Percentiles rank a stretch among this genome's conserved stretches.
Evolutionary conservation across 2,797 vertebrate species (phyloP).

Genomic region (Sebastes melanostomus): DNA sequence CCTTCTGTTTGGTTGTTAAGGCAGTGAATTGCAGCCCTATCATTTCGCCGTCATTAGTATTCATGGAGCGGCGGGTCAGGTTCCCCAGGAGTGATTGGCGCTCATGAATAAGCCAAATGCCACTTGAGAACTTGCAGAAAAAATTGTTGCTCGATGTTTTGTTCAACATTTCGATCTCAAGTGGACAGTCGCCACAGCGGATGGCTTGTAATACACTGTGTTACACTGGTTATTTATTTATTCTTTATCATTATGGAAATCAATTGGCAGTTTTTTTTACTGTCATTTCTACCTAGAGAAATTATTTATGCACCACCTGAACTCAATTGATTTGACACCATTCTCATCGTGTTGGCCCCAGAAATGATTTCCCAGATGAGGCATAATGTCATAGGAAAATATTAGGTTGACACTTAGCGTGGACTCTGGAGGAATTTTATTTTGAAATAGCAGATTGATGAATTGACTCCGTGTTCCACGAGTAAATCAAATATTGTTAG

Average conservation of each 20-base stretch:
- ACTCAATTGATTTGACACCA: slow-evolving; percentile 55
- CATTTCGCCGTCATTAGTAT: slow-evolving; percentile 61
- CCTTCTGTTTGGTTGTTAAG: slow-evolving; percentile 60
- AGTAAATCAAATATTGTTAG: slow-evolving; percentile 40
- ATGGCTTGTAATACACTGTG: slow-evolving; percentile 9
- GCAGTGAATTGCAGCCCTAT: slow-evolving; percentile 50
- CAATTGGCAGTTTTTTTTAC: neutral
- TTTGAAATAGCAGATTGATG: slow-evolving; percentile 45
- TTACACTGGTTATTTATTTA: slow-evolving; percentile 29
- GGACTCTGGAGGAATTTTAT: slow-evolving; percentile 45
- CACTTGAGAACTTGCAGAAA: slow-evolving; percentile 21
- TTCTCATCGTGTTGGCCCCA: slow-evolving; percentile 47
- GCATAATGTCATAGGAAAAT: slow-evolving; percentile 63
- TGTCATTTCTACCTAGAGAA: neutral
- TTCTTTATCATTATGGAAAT: slow-evolving; percentile 38
- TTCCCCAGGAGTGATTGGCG: slow-evolving; percentile 51
- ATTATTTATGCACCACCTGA: slow-evolving; percentile 55
- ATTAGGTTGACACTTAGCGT: slow-evolving; percentile 48
- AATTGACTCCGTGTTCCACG: slow-evolving; percentile 3
- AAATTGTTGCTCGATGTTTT: slow-evolving; percentile 18
- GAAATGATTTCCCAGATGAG: slow-evolving; percentile 61
- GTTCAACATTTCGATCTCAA: slow-evolving; percentile 42
- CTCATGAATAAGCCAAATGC: slow-evolving; percentile 59
- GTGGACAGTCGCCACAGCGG: neutral
- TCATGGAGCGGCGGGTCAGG: slow-evolving; percentile 55